phyloP scores from a whole-genome alignment of 1,140 invertebrate genomes.

The Cotesia glomerata region DNA sequence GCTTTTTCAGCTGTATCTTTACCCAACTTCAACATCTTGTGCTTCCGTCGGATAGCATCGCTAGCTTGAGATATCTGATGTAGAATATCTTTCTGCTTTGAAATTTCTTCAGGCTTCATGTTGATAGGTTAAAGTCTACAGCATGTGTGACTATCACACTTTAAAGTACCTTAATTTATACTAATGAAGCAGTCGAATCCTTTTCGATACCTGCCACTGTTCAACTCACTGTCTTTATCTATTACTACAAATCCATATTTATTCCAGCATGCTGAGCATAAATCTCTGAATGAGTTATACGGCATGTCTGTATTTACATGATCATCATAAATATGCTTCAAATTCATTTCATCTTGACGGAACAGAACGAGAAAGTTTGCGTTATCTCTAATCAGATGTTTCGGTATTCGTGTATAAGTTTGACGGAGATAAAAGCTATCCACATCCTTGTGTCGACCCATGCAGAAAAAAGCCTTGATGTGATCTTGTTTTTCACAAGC shows the following conservation, averaged over 20 bases:
- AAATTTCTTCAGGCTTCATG: slow-evolving; percentile 13
- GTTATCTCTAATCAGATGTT: no score
- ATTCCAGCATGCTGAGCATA: neutral
- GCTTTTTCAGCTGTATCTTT: slow-evolving; percentile 9
- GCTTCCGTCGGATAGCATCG: slow-evolving; percentile 32
- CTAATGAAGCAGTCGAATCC: slow-evolving; percentile 16
- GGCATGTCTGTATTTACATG: neutral
- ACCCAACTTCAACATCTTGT: slow-evolving; percentile 29
- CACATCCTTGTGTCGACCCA: neutral
- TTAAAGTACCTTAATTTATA: slow-evolving; percentile 5
- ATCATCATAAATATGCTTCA: neutral
- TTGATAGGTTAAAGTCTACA: neutral
- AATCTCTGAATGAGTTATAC: neutral
- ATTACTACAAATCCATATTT: slow-evolving; percentile 8
- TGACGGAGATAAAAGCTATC: neutral
- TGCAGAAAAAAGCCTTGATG: neutral
- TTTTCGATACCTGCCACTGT: slow-evolving; percentile 11
- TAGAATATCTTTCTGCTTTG: slow-evolving; percentile 11
- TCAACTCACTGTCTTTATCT: slow-evolving; percentile 13
- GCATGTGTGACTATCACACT: neutral
- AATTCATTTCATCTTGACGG: neutral
- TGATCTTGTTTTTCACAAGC: slow-evolving; percentile 2
- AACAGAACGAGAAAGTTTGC: no score
- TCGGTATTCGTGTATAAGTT: no score
- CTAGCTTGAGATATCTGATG: slow-evolving; percentile 27